These are phyloP conservation scores for Drosophila kanekoi DNA, from an alignment of 2,888 invertebrate genomes.

Conservation along the genomic window DNA sequence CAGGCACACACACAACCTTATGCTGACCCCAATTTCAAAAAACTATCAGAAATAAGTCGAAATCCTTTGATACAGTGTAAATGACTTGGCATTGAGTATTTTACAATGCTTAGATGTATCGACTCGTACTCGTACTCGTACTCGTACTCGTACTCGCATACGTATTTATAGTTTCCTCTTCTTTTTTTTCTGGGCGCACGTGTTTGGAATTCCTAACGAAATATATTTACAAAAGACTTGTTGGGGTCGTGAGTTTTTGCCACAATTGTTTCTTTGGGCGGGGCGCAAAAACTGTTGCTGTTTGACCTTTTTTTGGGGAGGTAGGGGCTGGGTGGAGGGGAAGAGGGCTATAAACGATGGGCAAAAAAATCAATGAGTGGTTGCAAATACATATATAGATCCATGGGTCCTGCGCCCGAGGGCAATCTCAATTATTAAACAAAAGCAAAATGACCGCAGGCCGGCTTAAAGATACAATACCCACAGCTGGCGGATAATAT, in stretches of 20 bases:
- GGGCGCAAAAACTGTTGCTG: conserved; percentile 48
- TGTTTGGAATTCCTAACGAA: conserved; percentile 53
- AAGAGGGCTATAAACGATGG: conserved; percentile 1
- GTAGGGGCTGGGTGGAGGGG: no score
- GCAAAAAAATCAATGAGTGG: conserved; percentile 44
- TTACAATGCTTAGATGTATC: conserved; percentile 34
- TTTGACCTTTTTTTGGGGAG: conserved; percentile 44
- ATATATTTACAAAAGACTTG: conserved; percentile 48
- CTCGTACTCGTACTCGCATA: conserved; percentile 12
- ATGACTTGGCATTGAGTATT: conserved; percentile 41
- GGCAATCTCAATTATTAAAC: conserved; percentile 55
- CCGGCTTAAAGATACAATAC: conserved; percentile 43
- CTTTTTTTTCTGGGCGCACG: conserved; percentile 36
- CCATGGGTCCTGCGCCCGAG: neutral
- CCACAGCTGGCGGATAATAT: conserved; percentile 56
- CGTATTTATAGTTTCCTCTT: conserved; percentile 43
- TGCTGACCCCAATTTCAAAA: conserved; percentile 48
- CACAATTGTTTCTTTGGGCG: conserved; percentile 34
- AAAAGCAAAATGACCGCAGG: conserved; percentile 48
- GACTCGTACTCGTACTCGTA: neutral
- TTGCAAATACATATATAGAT: neutral
- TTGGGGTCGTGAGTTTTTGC: conserved; percentile 1
- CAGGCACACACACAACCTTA: neutral
- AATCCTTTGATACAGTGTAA: conserved; percentile 49
- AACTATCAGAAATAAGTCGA: conserved; percentile 51